These are phyloP conservation scores for Amphiprion percula DNA, from an alignment of 2,113 vertebrate genomes.

Conservation along the genomic window DNA sequence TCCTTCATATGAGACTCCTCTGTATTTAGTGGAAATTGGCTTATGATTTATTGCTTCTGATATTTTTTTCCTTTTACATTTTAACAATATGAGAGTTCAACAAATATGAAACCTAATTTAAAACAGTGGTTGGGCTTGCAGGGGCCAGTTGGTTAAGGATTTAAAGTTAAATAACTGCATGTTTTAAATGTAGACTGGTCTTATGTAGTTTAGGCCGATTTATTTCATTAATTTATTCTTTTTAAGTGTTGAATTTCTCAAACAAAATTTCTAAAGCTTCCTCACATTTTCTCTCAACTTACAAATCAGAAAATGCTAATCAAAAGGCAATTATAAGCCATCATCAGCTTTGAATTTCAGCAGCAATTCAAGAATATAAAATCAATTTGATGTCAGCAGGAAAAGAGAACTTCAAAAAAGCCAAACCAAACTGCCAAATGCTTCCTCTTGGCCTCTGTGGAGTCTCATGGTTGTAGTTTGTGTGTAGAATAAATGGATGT, in stretches of 20 bases:
- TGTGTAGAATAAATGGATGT: slow-evolving; percentile 49
- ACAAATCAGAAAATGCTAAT: not conserved
- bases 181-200: no score
- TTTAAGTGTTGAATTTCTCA: no score
- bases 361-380: slow-evolving; percentile 34
- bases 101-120: no score
- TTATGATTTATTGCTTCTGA: not conserved
- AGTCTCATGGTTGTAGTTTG: slow-evolving; percentile 47
- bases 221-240: no score
- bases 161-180: not conserved
- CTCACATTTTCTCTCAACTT: not conserved
- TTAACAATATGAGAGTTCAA: no score
- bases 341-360: slow-evolving; percentile 19
- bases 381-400: slow-evolving; percentile 36
- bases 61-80: not conserved
- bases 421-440: slow-evolving; percentile 41
- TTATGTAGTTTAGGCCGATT: no score
- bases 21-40: not conserved
- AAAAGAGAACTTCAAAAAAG: slow-evolving; percentile 12
- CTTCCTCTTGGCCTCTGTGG: slow-evolving; percentile 47
- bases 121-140: no score
- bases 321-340: slow-evolving; percentile 8
- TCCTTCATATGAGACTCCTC: no score
- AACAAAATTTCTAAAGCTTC: no score
- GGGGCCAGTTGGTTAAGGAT: no score